Evolutionary conservation across 2,797 vertebrate genomes (phyloP), one percentile per base, ranked within the genome.

Genomic region (Myotis findleyi): DNA sequence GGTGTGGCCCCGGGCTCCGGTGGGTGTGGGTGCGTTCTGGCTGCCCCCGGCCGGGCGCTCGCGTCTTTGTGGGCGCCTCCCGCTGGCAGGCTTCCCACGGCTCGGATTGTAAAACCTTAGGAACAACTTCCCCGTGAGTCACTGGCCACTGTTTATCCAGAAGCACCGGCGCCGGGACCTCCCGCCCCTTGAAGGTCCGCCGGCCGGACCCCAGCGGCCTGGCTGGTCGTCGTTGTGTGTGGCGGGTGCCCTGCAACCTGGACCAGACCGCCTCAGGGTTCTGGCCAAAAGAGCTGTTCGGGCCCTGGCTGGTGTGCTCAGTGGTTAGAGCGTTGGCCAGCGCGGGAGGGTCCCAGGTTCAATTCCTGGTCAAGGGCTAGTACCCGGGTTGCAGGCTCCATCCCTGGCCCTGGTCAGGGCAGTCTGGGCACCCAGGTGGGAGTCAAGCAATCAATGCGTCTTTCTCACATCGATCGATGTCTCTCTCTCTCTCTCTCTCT

Each of bases 51-150:
- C 64, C 41, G 38, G 55, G n/a, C 23, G 8, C 53, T 77, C 68
- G 38, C n/a, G 21, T 69, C 73, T 91, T 33, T 4, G 11, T 20
- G 44, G 49, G 6, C 38, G 21, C 69, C 64, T 47, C 18, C 12
- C 2, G 0, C 36, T 49, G 57, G 18, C 62, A 6, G 71, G 89
- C 87, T 92, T 81, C 76, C 47, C 36, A 4, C 85, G 80, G 62
- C 51, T 88, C 9, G 21, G 51, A 88, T 95, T 88, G 87, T 14
- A 81, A 85, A 86, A 41, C 33, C 62, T 88, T 53, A 87, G 33
- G 14, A 71, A 30, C 62, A 16, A 21, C 47, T 18, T 72, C 66
- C 33, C 47, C 9, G 18, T 51, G 93, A 88, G 51, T 87, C 62
- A 83, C 53, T 6, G 10, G n/a, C 18, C 9, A 4, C 30, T 55